These are phyloP conservation scores for Meteorus cinctellus DNA, from an alignment of 2,888 invertebrate genomes.

Conservation along the genomic window DNA sequence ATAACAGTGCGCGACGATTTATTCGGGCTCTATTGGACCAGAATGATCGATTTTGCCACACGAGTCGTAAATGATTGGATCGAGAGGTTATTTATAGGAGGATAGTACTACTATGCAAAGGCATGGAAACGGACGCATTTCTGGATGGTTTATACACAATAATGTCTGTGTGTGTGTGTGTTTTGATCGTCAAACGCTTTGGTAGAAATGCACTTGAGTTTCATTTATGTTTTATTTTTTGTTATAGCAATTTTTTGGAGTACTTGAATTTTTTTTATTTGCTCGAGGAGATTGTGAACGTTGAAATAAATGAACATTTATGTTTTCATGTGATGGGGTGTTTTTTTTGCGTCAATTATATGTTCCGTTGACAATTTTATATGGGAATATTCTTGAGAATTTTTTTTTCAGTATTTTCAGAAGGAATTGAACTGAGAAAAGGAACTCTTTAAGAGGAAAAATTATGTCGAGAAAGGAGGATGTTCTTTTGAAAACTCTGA, in stretches of 20 bases:
- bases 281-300: neutral
- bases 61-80: neutral
- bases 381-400: too few relatives aligned
- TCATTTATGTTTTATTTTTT: neutral
- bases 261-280: neutral
- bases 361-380: too few relatives aligned
- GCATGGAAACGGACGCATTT: neutral
- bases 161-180: neutral
- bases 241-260: neutral
- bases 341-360: neutral
- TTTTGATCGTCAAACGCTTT: neutral
- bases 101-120: neutral
- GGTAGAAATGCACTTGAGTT: neutral
- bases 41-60: conserved; percentile 9
- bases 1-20: conserved; percentile 3
- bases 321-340: neutral
- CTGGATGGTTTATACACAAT: neutral
- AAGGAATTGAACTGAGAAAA: too few relatives aligned
- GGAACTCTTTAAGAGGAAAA: too few relatives aligned
- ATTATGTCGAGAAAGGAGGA: too few relatives aligned
- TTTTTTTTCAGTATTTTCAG: too few relatives aligned
- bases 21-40: neutral
- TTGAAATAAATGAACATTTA: neutral
- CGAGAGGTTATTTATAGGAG: conserved; percentile 1
- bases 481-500: too few relatives aligned